Evolutionary conservation across 2,888 invertebrate species (phyloP).

Genomic region (Trissolcus brochymenae): DNA sequence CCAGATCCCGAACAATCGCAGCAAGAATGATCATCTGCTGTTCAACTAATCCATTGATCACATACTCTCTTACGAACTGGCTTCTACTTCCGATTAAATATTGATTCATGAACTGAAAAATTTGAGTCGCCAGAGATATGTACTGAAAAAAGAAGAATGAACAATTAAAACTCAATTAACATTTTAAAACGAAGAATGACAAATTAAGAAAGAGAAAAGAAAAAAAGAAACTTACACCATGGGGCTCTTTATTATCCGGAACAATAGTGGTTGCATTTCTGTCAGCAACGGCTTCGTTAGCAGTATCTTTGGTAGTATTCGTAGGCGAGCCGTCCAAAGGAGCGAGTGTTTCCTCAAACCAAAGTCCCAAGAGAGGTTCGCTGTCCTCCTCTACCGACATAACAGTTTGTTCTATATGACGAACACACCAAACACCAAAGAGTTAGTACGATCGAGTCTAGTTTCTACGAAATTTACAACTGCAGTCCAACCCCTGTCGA

Average conservation of each 20-base stretch:
- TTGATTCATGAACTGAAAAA: slow-evolving; percentile 90
- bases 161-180: neutral
- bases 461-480: slow-evolving; percentile 39
- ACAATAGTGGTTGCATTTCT: slow-evolving; percentile 80
- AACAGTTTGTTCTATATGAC: slow-evolving; percentile 71
- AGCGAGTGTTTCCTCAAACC: slow-evolving; percentile 95
- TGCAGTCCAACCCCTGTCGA: slow-evolving; percentile 19
- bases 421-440: slow-evolving; percentile 65
- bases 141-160: slow-evolving; percentile 79
- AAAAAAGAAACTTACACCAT: slow-evolving; percentile 73
- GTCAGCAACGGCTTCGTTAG: slow-evolving; percentile 77
- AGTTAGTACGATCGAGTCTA: slow-evolving; percentile 64
- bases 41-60: slow-evolving; percentile 86
- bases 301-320: slow-evolving; percentile 79
- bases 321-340: slow-evolving; percentile 82
- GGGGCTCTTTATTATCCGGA: slow-evolving; percentile 87
- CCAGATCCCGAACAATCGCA: slow-evolving; percentile 92
- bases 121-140: slow-evolving; percentile 89
- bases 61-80: slow-evolving; percentile 82
- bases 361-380: slow-evolving; percentile 91
- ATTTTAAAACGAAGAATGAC: too few relatives aligned
- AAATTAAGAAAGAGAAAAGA: too few relatives aligned
- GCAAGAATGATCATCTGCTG: slow-evolving; percentile 93
- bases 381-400: slow-evolving; percentile 82
- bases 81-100: slow-evolving; percentile 86